Conservation (phyloP, 2,113 vertebrate species). For the Piaya cayana region DNA sequence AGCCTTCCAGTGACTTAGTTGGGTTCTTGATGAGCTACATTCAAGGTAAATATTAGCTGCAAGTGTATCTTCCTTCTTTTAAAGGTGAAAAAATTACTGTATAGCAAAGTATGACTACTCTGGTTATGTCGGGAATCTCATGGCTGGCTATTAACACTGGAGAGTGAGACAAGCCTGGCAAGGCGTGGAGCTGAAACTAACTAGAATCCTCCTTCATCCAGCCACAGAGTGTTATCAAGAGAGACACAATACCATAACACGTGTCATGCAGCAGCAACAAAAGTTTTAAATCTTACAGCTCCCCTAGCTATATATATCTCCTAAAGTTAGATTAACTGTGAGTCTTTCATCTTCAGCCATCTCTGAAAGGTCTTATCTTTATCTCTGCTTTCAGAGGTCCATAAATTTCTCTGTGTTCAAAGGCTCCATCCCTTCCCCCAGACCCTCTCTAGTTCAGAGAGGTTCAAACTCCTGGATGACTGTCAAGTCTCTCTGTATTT, state of each 20-base stretch:
- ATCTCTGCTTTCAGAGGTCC: slow-evolving; percentile 62
- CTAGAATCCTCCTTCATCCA: slow-evolving; percentile 1
- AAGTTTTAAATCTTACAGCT: slow-evolving; percentile 58
- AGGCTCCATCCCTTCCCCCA: slow-evolving; percentile 42
- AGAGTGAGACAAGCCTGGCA: background rate
- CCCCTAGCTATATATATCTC: slow-evolving; percentile 55
- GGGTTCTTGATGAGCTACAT: background rate
- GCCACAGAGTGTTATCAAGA: slow-evolving; percentile 6
- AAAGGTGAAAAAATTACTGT: background rate
- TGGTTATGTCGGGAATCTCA: background rate
- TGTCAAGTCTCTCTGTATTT: background rate
- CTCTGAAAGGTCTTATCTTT: slow-evolving; percentile 63
- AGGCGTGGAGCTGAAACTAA: background rate
- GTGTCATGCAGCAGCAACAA: slow-evolving; percentile 26
- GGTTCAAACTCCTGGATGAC: background rate
- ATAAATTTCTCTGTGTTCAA: slow-evolving; percentile 61
- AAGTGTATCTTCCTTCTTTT: background rate
- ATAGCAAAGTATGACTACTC: background rate
- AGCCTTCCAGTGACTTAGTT: background rate
- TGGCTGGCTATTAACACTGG: background rate
- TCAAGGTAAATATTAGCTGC: background rate
- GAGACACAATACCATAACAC: background rate
- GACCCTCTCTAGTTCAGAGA: slow-evolving; percentile 12
- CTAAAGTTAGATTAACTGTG: slow-evolving; percentile 59
- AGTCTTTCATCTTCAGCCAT: slow-evolving; percentile 68